Percentiles rank a stretch among this genome's conserved stretches.
phyloP scores from a whole-genome alignment of 37 sponge, comb jelly and placozoan species.

The Dysidea cf. avara region DNA sequence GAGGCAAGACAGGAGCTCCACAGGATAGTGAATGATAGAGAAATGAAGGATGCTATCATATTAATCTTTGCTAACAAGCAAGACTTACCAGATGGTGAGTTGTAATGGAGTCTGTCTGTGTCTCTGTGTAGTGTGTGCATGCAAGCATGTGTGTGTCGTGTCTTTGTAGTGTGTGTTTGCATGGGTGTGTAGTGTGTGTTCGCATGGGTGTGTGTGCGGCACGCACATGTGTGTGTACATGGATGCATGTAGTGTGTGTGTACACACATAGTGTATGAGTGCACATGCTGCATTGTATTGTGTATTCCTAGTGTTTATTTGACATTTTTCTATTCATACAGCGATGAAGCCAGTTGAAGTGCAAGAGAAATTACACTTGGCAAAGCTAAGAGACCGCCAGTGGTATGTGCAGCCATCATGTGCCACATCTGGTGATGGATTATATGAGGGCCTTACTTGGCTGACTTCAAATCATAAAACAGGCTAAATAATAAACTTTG shows the following conservation, averaged over 20 bases:
- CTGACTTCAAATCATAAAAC: constrained; percentile 91
- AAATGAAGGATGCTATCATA: constrained; percentile 94
- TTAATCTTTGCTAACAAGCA: constrained; percentile 98
- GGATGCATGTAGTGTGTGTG: too few relatives aligned
- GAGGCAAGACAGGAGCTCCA: constrained; percentile 95
- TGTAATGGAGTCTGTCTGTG: neutral
- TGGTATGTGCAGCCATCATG: constrained; percentile 99
- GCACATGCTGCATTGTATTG: neutral
- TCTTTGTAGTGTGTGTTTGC: neutral
- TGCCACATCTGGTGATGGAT: constrained; percentile 92
- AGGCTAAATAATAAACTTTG: constrained; percentile 11
- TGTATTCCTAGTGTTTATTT: neutral
- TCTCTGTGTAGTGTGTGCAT: neutral
- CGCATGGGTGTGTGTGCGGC: neutral
- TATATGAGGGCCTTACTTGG: constrained; percentile 97
- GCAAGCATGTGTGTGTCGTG: neutral
- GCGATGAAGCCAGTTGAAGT: constrained; percentile 96
- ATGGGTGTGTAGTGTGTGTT: neutral
- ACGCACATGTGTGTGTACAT: too few relatives aligned
- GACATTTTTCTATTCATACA: constrained; percentile 19
- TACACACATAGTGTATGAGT: neutral
- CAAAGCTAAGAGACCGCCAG: constrained; percentile 85
- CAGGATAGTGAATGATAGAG: constrained; percentile 93
- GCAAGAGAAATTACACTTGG: constrained; percentile 86
- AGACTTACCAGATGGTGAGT: constrained; percentile 89